Base-by-base conservation (phyloP, 2,888 invertebrate genomes). In the Sepioteuthis lessoniana region DNA sequence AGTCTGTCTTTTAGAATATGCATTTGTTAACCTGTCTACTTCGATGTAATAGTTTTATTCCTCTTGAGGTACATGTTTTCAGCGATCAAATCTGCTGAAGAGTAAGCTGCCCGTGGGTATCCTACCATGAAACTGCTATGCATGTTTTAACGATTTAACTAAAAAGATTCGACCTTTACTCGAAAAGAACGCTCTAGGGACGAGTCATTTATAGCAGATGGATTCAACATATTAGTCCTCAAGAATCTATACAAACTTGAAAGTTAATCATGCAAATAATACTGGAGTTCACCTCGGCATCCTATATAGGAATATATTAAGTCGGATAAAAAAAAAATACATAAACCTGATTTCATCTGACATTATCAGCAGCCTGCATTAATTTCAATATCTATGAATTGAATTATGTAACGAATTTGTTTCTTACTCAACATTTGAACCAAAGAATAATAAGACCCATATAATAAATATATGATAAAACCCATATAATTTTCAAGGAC, bases 111-210 rank as follows among this genome's bases (percentile, higher is more conserved):
- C 76, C n/a, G 76, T n/a, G n/a, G 76, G 76, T 76, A 76, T 35
- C 35, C 35, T n/a, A 16, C n/a, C 16, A 76, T 76, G 76, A 76
- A n/a, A 35, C 76, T 19, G n/a, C 35, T 76, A 76, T 76, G 76
- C 76, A 76, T 76, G 76, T 76, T 76, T 76, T 76, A 76, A 76
- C n/a, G 76, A n/a, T 76, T 76, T 76, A 76, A 76, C n/a, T 76
- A 76, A n/a, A 76, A 35, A 76, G n/a, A 76, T 76, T 76, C n/a
- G 76, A 76, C 76, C 76, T 76, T 76, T 76, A 76, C 76, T 19
- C 4, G 76, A 35, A 76, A 35, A 76, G 76, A 76, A 76, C 35
- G n/a, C n/a, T n/a, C 16, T 35, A 28, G 76, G 76, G n/a, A 76
- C 76, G 16, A 76, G 76, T 76, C 76, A 76, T 76, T 76, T 76